Percentiles rank a stretch among this genome's conserved stretches.
These are phyloP conservation scores for Mastomys natalensis DNA, from an alignment of 2,113 vertebrate genomes.

Conservation along the genomic window DNA sequence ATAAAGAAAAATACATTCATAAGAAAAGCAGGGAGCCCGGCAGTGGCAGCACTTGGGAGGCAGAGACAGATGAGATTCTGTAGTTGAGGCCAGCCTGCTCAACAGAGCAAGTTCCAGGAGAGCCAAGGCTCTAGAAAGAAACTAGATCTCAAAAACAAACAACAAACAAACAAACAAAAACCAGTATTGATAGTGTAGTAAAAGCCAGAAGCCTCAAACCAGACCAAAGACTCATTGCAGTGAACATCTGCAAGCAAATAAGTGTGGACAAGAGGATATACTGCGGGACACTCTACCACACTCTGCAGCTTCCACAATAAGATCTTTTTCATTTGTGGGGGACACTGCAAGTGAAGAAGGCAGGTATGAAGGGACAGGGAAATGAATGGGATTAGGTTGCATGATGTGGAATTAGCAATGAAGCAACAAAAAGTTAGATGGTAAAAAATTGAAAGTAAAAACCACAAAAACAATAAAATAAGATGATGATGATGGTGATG, in stretches of 20 bases:
- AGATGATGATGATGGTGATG: not conserved
- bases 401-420: not conserved
- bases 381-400: not conserved
- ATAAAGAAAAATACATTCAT: not conserved
- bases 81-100: not conserved
- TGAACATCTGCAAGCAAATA: not conserved
- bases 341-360: not conserved
- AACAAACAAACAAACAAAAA: too few relatives aligned
- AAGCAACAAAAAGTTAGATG: not conserved
- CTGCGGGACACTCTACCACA: not conserved
- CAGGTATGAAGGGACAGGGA: not conserved
- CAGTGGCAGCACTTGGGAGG: not conserved
- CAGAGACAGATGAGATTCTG: not conserved
- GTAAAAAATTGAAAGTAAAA: not conserved
- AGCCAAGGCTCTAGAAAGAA: not conserved
- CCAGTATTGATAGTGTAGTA: not conserved
- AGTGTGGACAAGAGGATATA: not conserved
- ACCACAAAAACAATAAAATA: not conserved
- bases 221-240: not conserved
- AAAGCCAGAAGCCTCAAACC: not conserved
- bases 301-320: not conserved
- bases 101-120: not conserved
- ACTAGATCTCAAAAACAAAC: not conserved
- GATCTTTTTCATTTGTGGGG: not conserved
- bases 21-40: not conserved